These are phyloP conservation scores for Drosophila biarmipes DNA, from an alignment of 1,140 invertebrate genomes.

Conservation along the genomic window DNA sequence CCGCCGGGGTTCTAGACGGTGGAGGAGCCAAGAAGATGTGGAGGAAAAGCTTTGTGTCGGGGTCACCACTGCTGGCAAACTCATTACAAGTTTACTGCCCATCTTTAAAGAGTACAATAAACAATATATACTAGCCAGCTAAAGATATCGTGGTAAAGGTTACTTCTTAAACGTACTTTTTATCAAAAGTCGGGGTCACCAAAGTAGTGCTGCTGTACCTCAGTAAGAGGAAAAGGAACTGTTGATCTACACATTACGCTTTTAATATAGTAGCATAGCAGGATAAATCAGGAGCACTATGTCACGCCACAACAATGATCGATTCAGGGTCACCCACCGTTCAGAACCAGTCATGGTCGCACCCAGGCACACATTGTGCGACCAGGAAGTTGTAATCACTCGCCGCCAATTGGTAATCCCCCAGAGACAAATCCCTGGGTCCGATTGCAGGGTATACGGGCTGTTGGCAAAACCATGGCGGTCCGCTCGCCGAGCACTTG, in stretches of 20 bases:
- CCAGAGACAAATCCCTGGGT: background rate
- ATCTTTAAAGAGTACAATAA: no score
- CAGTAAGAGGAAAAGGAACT: no score
- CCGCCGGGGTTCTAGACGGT: background rate
- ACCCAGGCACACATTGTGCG: background rate
- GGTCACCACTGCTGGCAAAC: no score
- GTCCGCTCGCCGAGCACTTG: constrained; percentile 12
- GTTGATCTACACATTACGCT: background rate
- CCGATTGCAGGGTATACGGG: constrained; percentile 24
- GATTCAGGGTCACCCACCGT: background rate
- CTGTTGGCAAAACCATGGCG: constrained; percentile 7
- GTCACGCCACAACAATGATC: no score
- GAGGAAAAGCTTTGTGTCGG: no score
- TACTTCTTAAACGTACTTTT: no score
- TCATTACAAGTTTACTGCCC: no score
- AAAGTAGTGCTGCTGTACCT: no score
- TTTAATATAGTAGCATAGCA: background rate
- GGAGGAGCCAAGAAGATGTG: no score
- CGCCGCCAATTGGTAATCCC: background rate
- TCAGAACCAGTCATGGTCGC: background rate
- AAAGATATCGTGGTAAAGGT: no score
- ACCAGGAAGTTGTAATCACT: constrained; percentile 13
- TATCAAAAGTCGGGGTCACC: background rate
- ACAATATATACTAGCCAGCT: no score
- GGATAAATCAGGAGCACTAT: no score